Conservation (phyloP, 64 coral and sea anemone species). For the Montipora efflorescens region DNA sequence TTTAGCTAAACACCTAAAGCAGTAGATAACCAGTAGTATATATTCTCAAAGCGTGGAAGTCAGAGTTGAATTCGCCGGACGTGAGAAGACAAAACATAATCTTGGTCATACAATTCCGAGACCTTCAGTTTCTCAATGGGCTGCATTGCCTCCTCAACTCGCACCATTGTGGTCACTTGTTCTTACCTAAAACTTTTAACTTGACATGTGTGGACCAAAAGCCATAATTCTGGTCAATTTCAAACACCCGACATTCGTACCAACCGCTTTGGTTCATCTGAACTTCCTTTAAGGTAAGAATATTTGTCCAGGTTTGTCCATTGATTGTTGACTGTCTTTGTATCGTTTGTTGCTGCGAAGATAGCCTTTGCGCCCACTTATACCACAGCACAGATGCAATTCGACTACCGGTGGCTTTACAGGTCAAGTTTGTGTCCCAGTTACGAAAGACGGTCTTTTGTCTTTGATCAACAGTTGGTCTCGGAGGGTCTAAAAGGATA, state of each 20-base stretch:
- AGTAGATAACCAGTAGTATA: no score
- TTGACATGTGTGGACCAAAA: slow-evolving; percentile 41
- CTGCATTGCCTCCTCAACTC: no score
- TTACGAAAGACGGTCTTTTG: not conserved
- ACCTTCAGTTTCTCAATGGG: no score
- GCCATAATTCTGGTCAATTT: not conserved
- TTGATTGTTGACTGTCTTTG: not conserved
- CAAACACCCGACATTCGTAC: slow-evolving; percentile 64
- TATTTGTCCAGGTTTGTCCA: slow-evolving; percentile 42
- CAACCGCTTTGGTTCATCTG: slow-evolving; percentile 26
- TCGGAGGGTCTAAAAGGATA: not conserved
- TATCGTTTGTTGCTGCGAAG: slow-evolving; percentile 3
- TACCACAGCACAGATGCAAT: slow-evolving; percentile 27
- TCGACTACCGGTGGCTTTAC: not conserved
- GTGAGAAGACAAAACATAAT: no score
- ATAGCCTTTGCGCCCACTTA: not conserved
- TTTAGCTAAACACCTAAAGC: no score
- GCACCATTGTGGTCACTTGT: no score
- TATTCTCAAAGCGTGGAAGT: not conserved
- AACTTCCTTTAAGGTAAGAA: slow-evolving; percentile 15
- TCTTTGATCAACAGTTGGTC: not conserved
- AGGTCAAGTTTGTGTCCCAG: not conserved
- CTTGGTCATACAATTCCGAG: no score
- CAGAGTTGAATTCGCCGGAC: no score
- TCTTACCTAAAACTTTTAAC: slow-evolving; percentile 24